A percentile compares a stretch with the other conserved stretches of the same genome.
These are phyloP conservation scores for Drosophila melanica DNA, from an alignment of 1,140 invertebrate genomes.

Conservation along the genomic window DNA sequence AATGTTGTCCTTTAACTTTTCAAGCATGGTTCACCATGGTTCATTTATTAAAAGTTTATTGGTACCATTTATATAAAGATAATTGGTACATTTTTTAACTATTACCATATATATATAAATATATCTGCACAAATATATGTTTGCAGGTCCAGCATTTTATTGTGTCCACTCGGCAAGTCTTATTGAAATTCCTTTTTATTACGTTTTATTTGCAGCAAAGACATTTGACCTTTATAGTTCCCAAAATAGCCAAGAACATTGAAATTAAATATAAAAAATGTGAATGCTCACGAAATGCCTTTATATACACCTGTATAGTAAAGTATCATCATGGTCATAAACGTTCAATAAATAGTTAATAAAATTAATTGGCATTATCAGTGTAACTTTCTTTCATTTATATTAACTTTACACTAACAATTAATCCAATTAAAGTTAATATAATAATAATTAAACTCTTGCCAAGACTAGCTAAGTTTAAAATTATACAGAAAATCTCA, in stretches of 20 bases:
- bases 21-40: too few species aligned
- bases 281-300: constrained; percentile 48
- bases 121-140: too few species aligned
- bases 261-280: constrained; percentile 15
- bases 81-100: too few species aligned
- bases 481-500: too few species aligned
- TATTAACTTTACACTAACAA: too few species aligned
- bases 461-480: not conserved
- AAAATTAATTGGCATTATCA: not conserved
- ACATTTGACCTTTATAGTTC: constrained; percentile 17
- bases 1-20: too few species aligned
- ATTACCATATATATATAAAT: too few species aligned
- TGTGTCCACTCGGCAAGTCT: not conserved
- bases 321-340: constrained; percentile 5
- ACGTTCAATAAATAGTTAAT: not conserved
- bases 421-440: too few species aligned
- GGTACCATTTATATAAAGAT: too few species aligned
- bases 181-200: constrained; percentile 9
- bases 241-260: constrained; percentile 12
- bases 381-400: not conserved
- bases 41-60: too few species aligned
- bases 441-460: too few species aligned
- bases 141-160: not conserved
- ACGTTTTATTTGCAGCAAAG: constrained; percentile 29
- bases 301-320: constrained; percentile 57